A percentile compares a stretch with the other conserved stretches of the same genome.
Evolutionary conservation across 2,113 vertebrate species (phyloP).

Genomic region (Rhinoptilus africanus): DNA sequence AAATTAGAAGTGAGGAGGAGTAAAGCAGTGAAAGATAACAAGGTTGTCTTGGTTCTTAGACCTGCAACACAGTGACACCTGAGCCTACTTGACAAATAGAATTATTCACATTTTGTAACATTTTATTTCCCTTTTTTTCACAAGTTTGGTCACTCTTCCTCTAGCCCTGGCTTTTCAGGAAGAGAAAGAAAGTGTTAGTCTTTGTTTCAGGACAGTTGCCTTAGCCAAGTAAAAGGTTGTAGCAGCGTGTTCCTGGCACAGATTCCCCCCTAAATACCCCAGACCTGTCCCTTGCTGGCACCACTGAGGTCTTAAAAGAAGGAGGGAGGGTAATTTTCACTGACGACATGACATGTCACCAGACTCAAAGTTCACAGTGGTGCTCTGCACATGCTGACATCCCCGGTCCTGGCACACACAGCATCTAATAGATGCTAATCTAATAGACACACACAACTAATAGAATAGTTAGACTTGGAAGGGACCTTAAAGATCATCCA

Average conservation of each 20-base stretch:
- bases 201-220: background rate
- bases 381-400: background rate
- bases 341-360: rapidly evolving
- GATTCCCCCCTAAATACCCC: background rate
- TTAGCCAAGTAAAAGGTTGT: background rate
- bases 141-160: background rate
- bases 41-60: background rate
- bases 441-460: too few species aligned
- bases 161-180: background rate
- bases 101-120: background rate
- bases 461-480: background rate
- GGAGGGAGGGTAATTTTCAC: background rate
- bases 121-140: background rate
- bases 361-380: background rate
- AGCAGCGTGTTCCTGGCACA: background rate
- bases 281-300: background rate
- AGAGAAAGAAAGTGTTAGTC: background rate
- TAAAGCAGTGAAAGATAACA: background rate
- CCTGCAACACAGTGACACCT: background rate
- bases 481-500: background rate
- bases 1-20: background rate
- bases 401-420: background rate
- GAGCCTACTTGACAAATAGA: background rate
- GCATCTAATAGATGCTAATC: background rate
- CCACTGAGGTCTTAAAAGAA: background rate